Evolutionary conservation across 1,140 invertebrate species (phyloP).

Genomic region (Listronotus bonariensis): DNA sequence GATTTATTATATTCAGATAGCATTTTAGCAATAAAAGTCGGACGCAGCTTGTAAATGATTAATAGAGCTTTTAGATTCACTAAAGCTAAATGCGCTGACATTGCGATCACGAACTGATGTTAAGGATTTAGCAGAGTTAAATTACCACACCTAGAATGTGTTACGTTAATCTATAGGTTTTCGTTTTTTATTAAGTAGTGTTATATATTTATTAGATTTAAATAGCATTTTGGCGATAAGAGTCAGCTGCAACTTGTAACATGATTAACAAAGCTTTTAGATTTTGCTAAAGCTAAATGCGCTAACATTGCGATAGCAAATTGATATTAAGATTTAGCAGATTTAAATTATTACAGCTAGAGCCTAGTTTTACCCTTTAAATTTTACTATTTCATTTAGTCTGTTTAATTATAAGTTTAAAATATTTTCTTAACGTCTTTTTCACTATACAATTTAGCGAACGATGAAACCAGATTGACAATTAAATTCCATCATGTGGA

Average conservation of each 20-base stretch:
- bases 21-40: constrained; percentile 36
- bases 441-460: too few species aligned
- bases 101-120: constrained; percentile 23
- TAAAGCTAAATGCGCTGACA: constrained; percentile 34
- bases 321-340: constrained; percentile 13
- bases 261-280: constrained; percentile 37
- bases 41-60: constrained; percentile 39
- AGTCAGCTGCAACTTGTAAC: constrained; percentile 34
- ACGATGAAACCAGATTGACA: too few species aligned
- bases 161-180: too few species aligned
- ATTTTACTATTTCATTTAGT: too few species aligned
- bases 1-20: constrained; percentile 40
- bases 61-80: constrained; percentile 34
- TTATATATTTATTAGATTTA: too few species aligned
- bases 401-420: too few species aligned
- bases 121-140: constrained; percentile 5
- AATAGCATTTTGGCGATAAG: constrained; percentile 38
- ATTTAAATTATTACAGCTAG: too few species aligned
- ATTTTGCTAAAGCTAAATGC: constrained; percentile 29
- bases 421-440: too few species aligned
- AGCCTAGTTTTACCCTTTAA: too few species aligned
- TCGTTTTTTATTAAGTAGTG: too few species aligned
- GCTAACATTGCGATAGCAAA: constrained; percentile 27
- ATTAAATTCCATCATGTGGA: too few species aligned
- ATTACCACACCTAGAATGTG: not conserved